phyloP scores from a whole-genome alignment of 2,113 vertebrate genomes.

The Spea multiplicata region DNA sequence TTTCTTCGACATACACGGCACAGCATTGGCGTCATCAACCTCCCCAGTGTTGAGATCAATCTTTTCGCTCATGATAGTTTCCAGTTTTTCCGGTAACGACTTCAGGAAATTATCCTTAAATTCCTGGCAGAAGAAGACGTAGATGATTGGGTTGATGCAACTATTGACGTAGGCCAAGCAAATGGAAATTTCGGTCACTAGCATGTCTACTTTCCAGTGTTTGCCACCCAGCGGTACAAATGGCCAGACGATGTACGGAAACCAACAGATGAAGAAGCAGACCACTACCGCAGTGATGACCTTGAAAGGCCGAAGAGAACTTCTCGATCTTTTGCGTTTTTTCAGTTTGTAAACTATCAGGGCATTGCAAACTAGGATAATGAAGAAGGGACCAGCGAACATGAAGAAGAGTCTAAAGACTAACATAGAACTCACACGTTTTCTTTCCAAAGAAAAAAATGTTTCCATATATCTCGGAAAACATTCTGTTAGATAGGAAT shows the following conservation, averaged over 20 bases:
- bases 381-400: slow-evolving; percentile 15
- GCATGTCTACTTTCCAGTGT: not conserved
- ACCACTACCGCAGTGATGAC: slow-evolving; percentile 11
- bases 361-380: not conserved
- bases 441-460: not conserved
- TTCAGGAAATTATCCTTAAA: slow-evolving; percentile 72
- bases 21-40: not conserved
- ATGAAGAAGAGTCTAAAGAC: slow-evolving; percentile 4
- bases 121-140: slow-evolving; percentile 78
- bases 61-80: slow-evolving; percentile 71
- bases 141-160: slow-evolving; percentile 75
- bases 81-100: slow-evolving; percentile 68
- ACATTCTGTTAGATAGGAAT: not conserved
- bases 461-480: not conserved
- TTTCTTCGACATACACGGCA: not conserved
- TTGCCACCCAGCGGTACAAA: not conserved
- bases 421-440: not conserved
- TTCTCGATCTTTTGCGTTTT: not conserved
- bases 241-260: slow-evolving; percentile 23
- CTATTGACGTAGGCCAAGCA: slow-evolving; percentile 73
- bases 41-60: not conserved
- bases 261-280: slow-evolving; percentile 39
- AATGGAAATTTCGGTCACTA: not conserved
- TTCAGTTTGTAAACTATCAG: not conserved
- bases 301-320: not conserved